Base-by-base conservation (phyloP, 2,888 invertebrate species). In the Julus scanicus region DNA sequence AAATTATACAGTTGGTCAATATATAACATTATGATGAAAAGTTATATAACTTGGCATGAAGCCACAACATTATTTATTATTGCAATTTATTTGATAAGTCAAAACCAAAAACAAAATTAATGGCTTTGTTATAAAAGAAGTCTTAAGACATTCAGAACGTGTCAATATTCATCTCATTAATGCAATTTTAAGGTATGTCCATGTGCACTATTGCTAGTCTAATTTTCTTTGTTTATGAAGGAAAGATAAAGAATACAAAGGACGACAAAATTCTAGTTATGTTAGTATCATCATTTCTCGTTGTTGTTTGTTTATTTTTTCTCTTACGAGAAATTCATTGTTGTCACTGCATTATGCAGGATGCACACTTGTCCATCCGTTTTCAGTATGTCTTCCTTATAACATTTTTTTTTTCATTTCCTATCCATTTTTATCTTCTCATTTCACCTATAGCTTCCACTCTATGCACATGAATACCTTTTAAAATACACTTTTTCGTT, bases 371-470 rank as follows among this genome's bases (percentile, higher is more conserved):
- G 37, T 80, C 80, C 80, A 80, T 37, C 80, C 80, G 80, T 15
- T 80, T 71, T 80, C 80, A 9, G 37, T 13, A 80, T 37, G 80
- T 80, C 11, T 37, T 4, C 37, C 80, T 29, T 13, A 80, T 80
- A 80, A 80, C 80, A n/a, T 4, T n/a, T 29, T 80, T 53, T 71
- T 71, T 71, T 29, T n/a, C 80, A 80, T 80, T 80, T 80, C 80
- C 80, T 37, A 80, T 15, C 80, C 80, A 13, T 9, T 80, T 80
- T 80, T 80, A 80, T 80, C 80, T 80, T 80, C 80, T 80, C 13
- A 37, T 20, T 37, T 29, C 11, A 80, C 80, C 37, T 80, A 29
- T 20, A 37, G 9, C 11, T 29, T 20, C 2, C 80, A 11, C 37
- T 80, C 37, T 20, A 13, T 13, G 11, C 80, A 37, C 80, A 80